Percentiles rank a stretch among this genome's conserved stretches.
phyloP scores from a whole-genome alignment of 2,888 invertebrate genomes.

The Chironomus tentans region DNA sequence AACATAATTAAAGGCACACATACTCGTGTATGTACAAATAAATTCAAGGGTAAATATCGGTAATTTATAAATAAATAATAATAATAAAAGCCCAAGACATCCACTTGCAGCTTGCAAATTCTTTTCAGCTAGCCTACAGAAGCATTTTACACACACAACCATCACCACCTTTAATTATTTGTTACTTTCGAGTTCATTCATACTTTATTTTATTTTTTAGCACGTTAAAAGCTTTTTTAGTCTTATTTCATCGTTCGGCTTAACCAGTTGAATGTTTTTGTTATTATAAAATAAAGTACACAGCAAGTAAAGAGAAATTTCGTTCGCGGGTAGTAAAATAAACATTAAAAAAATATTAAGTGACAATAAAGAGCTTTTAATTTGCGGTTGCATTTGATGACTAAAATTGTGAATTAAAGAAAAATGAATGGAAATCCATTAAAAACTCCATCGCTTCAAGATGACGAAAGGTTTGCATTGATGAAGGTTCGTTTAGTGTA shows the following conservation, averaged over 20 bases:
- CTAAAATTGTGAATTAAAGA: neutral
- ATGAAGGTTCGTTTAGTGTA: conserved; percentile 53
- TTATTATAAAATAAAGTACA: too few species aligned
- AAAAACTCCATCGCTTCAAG: conserved; percentile 35
- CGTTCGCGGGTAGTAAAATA: neutral
- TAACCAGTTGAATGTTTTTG: neutral
- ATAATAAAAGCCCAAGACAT: neutral
- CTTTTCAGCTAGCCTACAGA: neutral
- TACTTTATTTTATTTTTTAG: neutral
- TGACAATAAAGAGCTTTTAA: neutral
- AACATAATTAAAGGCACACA: too few species aligned
- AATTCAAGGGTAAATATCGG: neutral
- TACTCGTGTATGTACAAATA: neutral
- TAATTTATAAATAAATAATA: neutral
- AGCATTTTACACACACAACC: neutral
- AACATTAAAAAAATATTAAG: neutral
- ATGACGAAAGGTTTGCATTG: conserved; percentile 64
- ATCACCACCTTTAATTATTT: neutral
- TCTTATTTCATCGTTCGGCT: neutral
- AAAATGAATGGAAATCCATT: neutral
- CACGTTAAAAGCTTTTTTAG: neutral
- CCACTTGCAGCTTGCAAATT: neutral
- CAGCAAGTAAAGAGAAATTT: neutral
- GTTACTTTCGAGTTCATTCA: neutral
- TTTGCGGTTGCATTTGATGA: neutral